phyloP scores from a whole-genome alignment of 2,888 invertebrate species.

The Rhingia rostrata region DNA sequence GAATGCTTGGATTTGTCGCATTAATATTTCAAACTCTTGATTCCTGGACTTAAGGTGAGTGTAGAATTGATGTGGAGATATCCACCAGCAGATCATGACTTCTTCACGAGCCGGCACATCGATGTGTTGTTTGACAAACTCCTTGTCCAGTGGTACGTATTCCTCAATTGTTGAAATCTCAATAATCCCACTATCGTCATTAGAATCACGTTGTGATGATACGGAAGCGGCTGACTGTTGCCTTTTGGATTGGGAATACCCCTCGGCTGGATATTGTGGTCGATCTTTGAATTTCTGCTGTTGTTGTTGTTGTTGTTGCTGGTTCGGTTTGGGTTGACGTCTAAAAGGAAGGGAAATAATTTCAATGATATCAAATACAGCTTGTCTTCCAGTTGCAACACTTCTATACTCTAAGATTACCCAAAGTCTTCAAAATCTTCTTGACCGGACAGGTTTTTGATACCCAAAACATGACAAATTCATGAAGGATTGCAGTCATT shows the following conservation, averaged over 20 bases:
- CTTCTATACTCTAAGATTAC: too few species aligned
- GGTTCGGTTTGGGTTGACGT: constrained; percentile 72
- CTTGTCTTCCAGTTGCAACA: too few species aligned
- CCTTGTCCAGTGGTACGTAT: constrained; percentile 84
- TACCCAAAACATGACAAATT: too few species aligned
- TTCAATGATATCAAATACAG: not conserved
- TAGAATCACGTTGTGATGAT: constrained; percentile 52
- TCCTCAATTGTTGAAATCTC: constrained; percentile 77
- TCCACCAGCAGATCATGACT: constrained; percentile 89
- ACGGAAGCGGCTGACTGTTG: constrained; percentile 76
- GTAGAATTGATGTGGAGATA: constrained; percentile 89
- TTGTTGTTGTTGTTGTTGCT: not conserved
- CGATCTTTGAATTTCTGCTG: constrained; percentile 65
- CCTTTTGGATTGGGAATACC: constrained; percentile 80
- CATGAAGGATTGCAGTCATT: too few species aligned
- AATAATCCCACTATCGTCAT: constrained; percentile 33
- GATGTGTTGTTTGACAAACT: constrained; percentile 83
- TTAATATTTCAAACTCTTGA: constrained; percentile 86
- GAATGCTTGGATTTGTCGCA: constrained; percentile 88
- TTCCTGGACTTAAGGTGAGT: constrained; percentile 85
- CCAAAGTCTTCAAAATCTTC: too few species aligned
- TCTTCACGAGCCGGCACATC: constrained; percentile 85
- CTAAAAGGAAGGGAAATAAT: constrained; percentile 59
- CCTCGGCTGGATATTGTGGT: constrained; percentile 72
- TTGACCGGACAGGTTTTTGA: too few species aligned